Conservation (phyloP, 1,140 invertebrate genomes). For the Euschistus heros region DNA sequence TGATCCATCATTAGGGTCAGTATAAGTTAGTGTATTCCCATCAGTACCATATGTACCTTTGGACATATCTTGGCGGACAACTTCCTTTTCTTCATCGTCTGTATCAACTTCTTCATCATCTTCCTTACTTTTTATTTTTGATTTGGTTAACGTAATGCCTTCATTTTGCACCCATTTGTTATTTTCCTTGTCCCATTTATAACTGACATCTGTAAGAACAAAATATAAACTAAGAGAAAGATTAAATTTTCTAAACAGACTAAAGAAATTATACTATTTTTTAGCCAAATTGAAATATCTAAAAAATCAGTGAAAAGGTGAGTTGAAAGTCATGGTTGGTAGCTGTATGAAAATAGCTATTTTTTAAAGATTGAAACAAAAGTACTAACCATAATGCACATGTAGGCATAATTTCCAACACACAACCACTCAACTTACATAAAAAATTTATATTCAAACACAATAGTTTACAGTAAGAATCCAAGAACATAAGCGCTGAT, state of each 20-base stretch:
- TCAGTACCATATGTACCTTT: conserved; percentile 53
- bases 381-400: neutral
- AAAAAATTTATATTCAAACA: too few relatives aligned
- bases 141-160: conserved; percentile 35
- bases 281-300: neutral
- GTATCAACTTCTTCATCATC: conserved; percentile 34
- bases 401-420: too few relatives aligned
- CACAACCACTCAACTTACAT: too few relatives aligned
- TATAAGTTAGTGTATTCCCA: conserved; percentile 67
- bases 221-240: neutral
- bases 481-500: too few relatives aligned
- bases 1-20: conserved; percentile 72
- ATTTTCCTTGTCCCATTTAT: conserved; percentile 37
- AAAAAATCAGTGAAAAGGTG: neutral
- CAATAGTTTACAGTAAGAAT: too few relatives aligned
- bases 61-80: conserved; percentile 36
- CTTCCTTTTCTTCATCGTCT: conserved; percentile 31
- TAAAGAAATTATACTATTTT: neutral
- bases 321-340: neutral
- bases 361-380: neutral
- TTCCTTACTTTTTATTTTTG: conserved; percentile 30
- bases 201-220: conserved; percentile 29
- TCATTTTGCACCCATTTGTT: conserved; percentile 46
- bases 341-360: neutral
- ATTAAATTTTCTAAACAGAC: neutral